phyloP scores from a whole-genome alignment of 2,888 invertebrate genomes.

The Gryllus longicercus region DNA sequence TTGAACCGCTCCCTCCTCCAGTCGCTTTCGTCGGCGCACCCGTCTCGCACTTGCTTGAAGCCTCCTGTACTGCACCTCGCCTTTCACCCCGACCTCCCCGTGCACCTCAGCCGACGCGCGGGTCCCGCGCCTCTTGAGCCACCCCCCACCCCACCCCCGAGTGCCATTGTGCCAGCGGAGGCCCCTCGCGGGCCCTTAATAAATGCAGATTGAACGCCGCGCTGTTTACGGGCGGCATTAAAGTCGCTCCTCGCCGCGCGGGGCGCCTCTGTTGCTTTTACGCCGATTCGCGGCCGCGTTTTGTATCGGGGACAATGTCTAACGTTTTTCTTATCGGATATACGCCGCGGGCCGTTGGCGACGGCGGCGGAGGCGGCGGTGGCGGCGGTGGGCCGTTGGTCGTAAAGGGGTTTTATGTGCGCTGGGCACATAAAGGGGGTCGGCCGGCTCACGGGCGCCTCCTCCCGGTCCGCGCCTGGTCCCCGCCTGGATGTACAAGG shows the following conservation, averaged over 20 bases:
- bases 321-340: slow-evolving; percentile 1
- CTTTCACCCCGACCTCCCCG: too few species aligned
- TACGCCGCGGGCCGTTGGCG: neutral
- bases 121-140: too few species aligned
- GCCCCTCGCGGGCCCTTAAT: neutral
- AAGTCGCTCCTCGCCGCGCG: neutral
- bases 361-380: neutral
- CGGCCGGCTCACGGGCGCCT: neutral
- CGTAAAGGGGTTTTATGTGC: neutral
- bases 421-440: neutral
- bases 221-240: neutral
- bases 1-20: too few species aligned
- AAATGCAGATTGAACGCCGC: neutral
- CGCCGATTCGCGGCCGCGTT: neutral
- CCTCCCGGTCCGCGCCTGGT: neutral
- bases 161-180: too few species aligned
- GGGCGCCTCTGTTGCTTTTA: neutral
- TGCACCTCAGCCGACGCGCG: too few species aligned
- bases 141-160: too few species aligned
- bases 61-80: too few species aligned
- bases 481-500: too few species aligned
- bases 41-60: too few species aligned
- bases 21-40: too few species aligned
- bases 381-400: neutral
- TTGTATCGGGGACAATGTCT: slow-evolving; percentile 6